Conservation (phyloP, 2,888 invertebrate genomes). For the Oscheius sp. region DNA sequence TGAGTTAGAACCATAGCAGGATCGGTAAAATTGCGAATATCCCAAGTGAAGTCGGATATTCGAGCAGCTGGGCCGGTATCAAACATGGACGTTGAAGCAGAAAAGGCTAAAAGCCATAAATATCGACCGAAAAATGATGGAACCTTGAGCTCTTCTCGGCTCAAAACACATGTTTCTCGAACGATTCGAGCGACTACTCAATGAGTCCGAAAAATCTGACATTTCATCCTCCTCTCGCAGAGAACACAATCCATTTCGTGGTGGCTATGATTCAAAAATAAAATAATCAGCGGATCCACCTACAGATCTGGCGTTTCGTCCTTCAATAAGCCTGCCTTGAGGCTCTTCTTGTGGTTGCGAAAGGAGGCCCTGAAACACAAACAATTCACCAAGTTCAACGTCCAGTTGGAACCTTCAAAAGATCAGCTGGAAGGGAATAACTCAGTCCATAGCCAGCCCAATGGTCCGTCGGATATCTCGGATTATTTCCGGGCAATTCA, state of each 20-base stretch:
- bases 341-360: neutral
- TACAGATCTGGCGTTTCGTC: slow-evolving; percentile 28
- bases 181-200: slow-evolving; percentile 30
- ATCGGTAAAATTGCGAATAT: slow-evolving; percentile 59
- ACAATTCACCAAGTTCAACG: neutral
- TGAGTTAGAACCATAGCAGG: slow-evolving; percentile 66
- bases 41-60: slow-evolving; percentile 58
- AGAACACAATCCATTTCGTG: slow-evolving; percentile 45
- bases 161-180: slow-evolving; percentile 18
- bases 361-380: neutral
- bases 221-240: slow-evolving; percentile 62
- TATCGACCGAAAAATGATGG: neutral
- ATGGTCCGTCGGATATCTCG: slow-evolving; percentile 58
- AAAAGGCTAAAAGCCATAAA: slow-evolving; percentile 37
- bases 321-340: slow-evolving; percentile 37
- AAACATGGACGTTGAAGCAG: slow-evolving; percentile 54
- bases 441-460: slow-evolving; percentile 67
- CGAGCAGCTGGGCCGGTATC: slow-evolving; percentile 48
- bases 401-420: slow-evolving; percentile 47
- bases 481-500: slow-evolving; percentile 20
- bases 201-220: slow-evolving; percentile 40
- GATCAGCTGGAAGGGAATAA: slow-evolving; percentile 65
- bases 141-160: neutral
- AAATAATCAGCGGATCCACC: too few species aligned
- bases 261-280: slow-evolving; percentile 17